Evolutionary conservation across 2,797 vertebrate species (phyloP).

Genomic region (Morus bassanus): DNA sequence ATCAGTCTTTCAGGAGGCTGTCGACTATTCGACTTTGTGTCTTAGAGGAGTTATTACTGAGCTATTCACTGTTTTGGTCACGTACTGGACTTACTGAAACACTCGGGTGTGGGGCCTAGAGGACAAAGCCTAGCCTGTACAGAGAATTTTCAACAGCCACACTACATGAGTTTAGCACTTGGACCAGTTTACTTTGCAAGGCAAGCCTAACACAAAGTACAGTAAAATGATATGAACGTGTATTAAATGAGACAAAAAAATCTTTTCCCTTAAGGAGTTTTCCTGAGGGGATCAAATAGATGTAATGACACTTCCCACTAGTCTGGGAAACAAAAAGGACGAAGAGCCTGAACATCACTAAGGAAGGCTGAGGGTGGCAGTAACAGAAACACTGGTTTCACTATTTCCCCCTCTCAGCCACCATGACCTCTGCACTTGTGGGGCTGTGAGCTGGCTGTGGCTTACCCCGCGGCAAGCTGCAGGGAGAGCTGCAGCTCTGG

Average conservation of each 20-base stretch:
- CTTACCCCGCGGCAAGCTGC: not conserved
- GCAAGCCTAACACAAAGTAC: not conserved
- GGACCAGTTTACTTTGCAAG: not conserved
- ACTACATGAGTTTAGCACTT: not conserved
- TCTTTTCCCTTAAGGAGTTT: not conserved
- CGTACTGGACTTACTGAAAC: not conserved
- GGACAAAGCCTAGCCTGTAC: not conserved
- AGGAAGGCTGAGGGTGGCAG: not conserved
- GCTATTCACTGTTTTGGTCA: not conserved
- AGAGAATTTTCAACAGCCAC: not conserved
- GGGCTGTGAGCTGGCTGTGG: fast-evolving
- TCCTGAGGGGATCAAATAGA: not conserved
- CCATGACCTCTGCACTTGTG: fast-evolving
- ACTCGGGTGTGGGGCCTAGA: fast-evolving
- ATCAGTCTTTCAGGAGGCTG: not conserved
- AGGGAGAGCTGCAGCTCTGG: not conserved
- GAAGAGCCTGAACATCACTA: not conserved
- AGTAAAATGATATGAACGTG: fast-evolving
- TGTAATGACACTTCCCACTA: not conserved
- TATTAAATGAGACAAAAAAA: not conserved
- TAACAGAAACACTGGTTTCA: not conserved
- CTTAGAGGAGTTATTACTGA: not conserved
- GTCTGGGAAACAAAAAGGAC: not conserved
- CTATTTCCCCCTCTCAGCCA: not conserved
- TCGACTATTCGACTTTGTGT: fast-evolving